Percentiles rank a stretch among this genome's conserved stretches.
Evolutionary conservation across 2,113 vertebrate species (phyloP).

Genomic region (Xyliphius kryptos): DNA sequence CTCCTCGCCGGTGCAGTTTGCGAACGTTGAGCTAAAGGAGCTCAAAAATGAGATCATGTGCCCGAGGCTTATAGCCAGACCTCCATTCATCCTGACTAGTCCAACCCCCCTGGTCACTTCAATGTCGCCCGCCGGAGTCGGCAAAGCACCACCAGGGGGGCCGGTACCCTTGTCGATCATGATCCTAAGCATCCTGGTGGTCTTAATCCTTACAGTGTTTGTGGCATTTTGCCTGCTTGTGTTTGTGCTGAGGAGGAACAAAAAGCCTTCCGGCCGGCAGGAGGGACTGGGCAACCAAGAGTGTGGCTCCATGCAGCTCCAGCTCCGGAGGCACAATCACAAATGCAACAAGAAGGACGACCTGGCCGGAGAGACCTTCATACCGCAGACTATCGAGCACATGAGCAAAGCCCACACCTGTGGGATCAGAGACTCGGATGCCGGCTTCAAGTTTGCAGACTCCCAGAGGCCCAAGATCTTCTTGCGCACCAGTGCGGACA

Average conservation of each 20-base stretch:
- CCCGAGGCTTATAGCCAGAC: slow-evolving; percentile 84
- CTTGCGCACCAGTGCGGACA: slow-evolving; percentile 78
- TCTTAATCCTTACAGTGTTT: slow-evolving; percentile 94
- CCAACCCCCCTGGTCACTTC: slow-evolving; percentile 71
- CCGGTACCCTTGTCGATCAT: slow-evolving; percentile 94
- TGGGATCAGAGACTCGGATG: slow-evolving; percentile 83
- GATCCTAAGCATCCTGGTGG: slow-evolving; percentile 93
- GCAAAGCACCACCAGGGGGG: slow-evolving; percentile 84
- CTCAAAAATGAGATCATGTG: slow-evolving; percentile 95
- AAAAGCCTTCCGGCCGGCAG: slow-evolving; percentile 81
- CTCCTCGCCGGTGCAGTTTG: slow-evolving; percentile 88
- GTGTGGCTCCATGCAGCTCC: slow-evolving; percentile 85
- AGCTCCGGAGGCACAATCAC: slow-evolving; percentile 81
- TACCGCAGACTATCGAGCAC: slow-evolving; percentile 96
- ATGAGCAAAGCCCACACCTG: slow-evolving; percentile 94
- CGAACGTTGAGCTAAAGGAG: slow-evolving; percentile 85
- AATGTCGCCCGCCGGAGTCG: slow-evolving; percentile 76
- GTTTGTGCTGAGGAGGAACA: slow-evolving; percentile 91
- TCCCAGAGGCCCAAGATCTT: slow-evolving; percentile 87
- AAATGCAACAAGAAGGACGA: slow-evolving; percentile 84
- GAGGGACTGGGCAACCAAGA: slow-evolving; percentile 87
- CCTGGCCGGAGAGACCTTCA: slow-evolving; percentile 83
- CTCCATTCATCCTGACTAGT: slow-evolving; percentile 78
- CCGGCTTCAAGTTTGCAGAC: slow-evolving; percentile 82
- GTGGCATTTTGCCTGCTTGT: slow-evolving; percentile 96